Evolutionary conservation across 2,888 invertebrate species (phyloP), one percentile per base, ranked within the genome.

Genomic region (Lacanobia wlatinum): DNA sequence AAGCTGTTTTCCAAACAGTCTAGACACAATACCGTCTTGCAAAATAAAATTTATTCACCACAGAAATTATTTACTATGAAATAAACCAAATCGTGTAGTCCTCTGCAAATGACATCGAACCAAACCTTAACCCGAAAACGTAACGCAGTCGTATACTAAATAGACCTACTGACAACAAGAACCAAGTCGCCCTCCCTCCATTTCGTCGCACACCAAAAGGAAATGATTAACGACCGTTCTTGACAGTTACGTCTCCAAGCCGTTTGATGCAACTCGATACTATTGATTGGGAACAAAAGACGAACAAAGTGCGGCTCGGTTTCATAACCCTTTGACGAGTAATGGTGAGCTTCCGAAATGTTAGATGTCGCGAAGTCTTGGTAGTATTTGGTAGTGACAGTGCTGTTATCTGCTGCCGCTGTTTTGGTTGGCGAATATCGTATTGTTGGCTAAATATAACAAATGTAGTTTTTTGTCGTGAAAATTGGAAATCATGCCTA

Each of bases 211-310:
- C 70, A 78, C 62, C 64, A 82, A 90, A 88, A 88, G 87, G 87
- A 87, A 90, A 92, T 93, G 92, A 93, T 93, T 92, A 91, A 93
- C 89, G 92, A 92, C 66, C 83, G 76, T 78, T 87, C 78, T 82
- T 88, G 93, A 90, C 92, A 91, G 90, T 87, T 89, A 87, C 62
- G 62, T 87, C 81, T 73, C 72, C 86, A 87, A 89, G 81, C 85
- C 85, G 87, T 88, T 88, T 82, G 85, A 87, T 86, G 91, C 89
- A 92, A 92, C 90, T 89, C 87, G 89, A 92, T 90, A 91, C 90
- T 87, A 90, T 90, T 89, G 91, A 90, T 90, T 90, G 89, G 87
- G 87, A 86, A 84, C 80, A 85, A 80, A 81, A 85, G 85, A 87
- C 84, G 88, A 87, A 89, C 85, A 79, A 68, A 64, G 52, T 60